phyloP scores from a whole-genome alignment of 2,888 invertebrate species.

The Phragmatobia fuliginosa region DNA sequence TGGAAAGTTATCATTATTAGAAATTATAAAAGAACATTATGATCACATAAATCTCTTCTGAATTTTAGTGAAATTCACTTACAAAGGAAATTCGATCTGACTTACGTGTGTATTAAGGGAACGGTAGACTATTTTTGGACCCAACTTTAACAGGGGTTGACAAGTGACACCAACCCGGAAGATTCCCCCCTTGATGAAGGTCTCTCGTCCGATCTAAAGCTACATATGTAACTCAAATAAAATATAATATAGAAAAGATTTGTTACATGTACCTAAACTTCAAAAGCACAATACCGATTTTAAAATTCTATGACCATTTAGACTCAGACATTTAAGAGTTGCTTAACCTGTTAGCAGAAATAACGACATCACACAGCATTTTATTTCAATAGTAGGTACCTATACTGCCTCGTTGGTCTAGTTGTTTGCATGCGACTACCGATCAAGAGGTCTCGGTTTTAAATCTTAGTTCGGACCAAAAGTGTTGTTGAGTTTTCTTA shows the following conservation, averaged over 20 bases:
- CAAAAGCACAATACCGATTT: background rate
- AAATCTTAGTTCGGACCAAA: no score
- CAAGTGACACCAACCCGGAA: background rate
- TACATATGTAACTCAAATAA: background rate
- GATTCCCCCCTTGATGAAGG: slow-evolving; percentile 1
- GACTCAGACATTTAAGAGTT: no score
- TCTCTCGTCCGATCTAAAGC: background rate
- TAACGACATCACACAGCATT: background rate
- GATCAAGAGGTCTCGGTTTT: no score
- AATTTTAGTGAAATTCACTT: background rate
- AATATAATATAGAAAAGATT: background rate
- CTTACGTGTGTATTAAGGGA: background rate
- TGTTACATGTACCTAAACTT: background rate
- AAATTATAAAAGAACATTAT: background rate
- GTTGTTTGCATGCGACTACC: no score
- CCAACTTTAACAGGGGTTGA: background rate
- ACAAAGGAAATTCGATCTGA: background rate
- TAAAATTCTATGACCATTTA: background rate
- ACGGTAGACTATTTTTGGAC: background rate
- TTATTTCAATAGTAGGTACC: background rate
- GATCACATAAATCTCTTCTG: background rate
- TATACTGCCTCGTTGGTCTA: no score
- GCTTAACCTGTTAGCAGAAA: background rate
- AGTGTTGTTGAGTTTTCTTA: no score
- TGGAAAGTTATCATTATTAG: background rate